Percentiles rank a stretch among this genome's conserved stretches.
These are phyloP conservation scores for Cantharis nigra DNA, from an alignment of 2,888 invertebrate species.

Conservation along the genomic window DNA sequence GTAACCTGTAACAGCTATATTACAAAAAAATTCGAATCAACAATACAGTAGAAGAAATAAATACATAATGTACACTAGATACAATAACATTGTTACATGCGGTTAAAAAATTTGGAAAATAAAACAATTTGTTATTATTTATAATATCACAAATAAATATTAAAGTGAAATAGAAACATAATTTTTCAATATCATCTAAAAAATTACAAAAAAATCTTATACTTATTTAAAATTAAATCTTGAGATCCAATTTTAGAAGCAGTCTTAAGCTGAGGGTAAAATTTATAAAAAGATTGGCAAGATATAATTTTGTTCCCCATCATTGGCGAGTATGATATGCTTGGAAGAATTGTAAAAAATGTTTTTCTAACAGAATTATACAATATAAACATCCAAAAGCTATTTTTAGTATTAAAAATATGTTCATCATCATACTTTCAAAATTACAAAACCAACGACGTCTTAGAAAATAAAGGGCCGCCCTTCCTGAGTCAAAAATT, in stretches of 20 bases:
- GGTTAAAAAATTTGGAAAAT: slow-evolving; percentile 22
- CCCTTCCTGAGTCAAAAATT: slow-evolving; percentile 38
- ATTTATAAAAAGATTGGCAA: slow-evolving; percentile 45
- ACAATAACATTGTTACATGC: slow-evolving; percentile 25
- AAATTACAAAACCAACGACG: slow-evolving; percentile 3
- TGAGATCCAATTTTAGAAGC: slow-evolving; percentile 49
- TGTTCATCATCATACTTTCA: slow-evolving; percentile 15
- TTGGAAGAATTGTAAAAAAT: slow-evolving; percentile 33
- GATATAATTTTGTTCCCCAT: slow-evolving; percentile 51
- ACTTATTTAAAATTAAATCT: slow-evolving; percentile 10
- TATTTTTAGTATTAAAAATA: slow-evolving; percentile 29
- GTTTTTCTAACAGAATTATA: slow-evolving; percentile 18
- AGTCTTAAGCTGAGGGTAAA: slow-evolving; percentile 48
- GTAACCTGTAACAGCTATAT: slow-evolving; percentile 57
- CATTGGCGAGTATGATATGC: slow-evolving; percentile 36
- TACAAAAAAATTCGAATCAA: slow-evolving; percentile 51
- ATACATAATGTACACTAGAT: slow-evolving; percentile 41
- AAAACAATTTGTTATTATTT: slow-evolving; percentile 17
- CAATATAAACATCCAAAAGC: slow-evolving; percentile 27
- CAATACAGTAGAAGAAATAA: slow-evolving; percentile 49
- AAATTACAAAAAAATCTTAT: not conserved
- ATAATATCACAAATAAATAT: slow-evolving; percentile 27
- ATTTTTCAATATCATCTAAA: not conserved
- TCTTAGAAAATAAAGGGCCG: slow-evolving; percentile 28
- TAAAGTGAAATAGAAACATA: slow-evolving; percentile 4